Percentiles rank a stretch among this genome's conserved stretches.
phyloP scores from a whole-genome alignment of 1,140 invertebrate species.

The Drosophila pectinifera region DNA sequence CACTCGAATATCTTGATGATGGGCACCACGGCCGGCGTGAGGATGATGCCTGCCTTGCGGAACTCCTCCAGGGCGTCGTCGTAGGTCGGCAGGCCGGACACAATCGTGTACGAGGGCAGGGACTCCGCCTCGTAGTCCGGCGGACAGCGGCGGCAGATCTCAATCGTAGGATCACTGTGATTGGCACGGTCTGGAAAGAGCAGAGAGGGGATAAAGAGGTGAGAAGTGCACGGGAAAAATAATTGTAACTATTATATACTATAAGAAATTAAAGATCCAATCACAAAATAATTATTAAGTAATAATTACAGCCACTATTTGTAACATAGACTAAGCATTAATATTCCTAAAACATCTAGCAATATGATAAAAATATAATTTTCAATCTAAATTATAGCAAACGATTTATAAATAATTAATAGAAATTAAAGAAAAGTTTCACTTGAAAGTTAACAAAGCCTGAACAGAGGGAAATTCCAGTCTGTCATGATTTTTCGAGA shows the following conservation, averaged over 20 bases:
- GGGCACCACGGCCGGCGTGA: conserved; percentile 70
- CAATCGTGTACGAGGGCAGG: conserved; percentile 87
- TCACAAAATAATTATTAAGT: too few relatives aligned
- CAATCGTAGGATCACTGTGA: conserved; percentile 71
- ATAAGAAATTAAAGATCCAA: not conserved
- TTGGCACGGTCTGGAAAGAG: conserved; percentile 79
- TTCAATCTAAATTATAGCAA: not conserved
- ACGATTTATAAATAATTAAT: not conserved
- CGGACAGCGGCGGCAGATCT: conserved; percentile 78
- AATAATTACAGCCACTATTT: too few relatives aligned
- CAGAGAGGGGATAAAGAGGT: not conserved
- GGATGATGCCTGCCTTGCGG: conserved; percentile 81
- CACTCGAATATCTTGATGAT: conserved; percentile 82
- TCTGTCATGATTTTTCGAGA: too few relatives aligned
- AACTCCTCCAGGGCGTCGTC: conserved; percentile 88
- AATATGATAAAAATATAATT: not conserved
- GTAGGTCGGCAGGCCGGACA: conserved; percentile 88
- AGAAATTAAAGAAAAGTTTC: not conserved
- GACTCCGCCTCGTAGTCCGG: conserved; percentile 86
- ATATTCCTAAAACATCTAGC: not conserved
- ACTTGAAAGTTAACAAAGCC: too few relatives aligned
- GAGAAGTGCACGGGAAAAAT: not conserved
- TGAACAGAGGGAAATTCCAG: too few relatives aligned
- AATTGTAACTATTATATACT: not conserved
- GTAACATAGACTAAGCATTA: not conserved